These are phyloP conservation scores for Lycia hirtaria DNA, from an alignment of 2,888 invertebrate genomes.

Conservation along the genomic window DNA sequence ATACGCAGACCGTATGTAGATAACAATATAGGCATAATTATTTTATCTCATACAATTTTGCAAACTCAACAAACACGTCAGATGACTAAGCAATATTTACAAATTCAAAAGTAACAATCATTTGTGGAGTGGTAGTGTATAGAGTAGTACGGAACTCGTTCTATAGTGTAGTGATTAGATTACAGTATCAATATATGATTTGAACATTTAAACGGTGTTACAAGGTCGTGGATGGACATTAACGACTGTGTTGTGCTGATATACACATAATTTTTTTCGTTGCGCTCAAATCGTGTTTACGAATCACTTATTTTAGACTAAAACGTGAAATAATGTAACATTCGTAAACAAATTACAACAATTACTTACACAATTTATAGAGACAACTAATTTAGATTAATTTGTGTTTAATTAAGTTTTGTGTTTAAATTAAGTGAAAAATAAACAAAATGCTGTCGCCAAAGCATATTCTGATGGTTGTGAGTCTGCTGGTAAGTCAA, in stretches of 20 bases:
- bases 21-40: neutral
- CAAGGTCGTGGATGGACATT: neutral
- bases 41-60: constrained; percentile 14
- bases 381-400: neutral
- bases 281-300: no score
- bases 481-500: constrained; percentile 56
- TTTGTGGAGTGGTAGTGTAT: constrained; percentile 31
- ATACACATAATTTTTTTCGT: no score
- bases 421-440: constrained; percentile 1
- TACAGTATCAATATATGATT: constrained; percentile 1
- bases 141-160: constrained; percentile 26
- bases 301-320: neutral
- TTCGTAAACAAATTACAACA: no score
- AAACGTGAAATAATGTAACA: neutral
- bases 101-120: constrained; percentile 30
- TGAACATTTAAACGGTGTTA: neutral
- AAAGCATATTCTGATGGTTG: constrained; percentile 41
- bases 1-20: neutral
- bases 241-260: neutral
- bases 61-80: constrained; percentile 18
- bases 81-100: constrained; percentile 34
- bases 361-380: neutral
- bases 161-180: constrained; percentile 16
- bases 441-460: constrained; percentile 38
- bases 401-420: neutral